Base-by-base conservation (phyloP, 2,888 invertebrate genomes). In the Oscheius sp. region DNA sequence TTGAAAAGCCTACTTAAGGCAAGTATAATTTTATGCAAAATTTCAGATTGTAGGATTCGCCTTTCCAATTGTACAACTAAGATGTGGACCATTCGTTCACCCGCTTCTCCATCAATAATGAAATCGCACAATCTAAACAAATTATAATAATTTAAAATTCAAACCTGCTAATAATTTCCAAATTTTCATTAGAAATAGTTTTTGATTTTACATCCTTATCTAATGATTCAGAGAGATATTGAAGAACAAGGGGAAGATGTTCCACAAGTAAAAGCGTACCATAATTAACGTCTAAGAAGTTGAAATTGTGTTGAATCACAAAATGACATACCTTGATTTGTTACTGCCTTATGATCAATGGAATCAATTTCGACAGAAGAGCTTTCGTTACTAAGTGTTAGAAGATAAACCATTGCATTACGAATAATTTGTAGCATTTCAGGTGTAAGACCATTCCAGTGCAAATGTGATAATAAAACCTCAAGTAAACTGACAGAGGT, bases 221-320 rank as follows among this genome's bases (percentile, higher is more conserved):
- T 8, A 78, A 59, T 33, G 68, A 56, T 9, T 61, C 50, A 8
- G 74, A 51, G 14, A 82, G 68, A 67, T 75, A 81, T n/a, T 70
- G 66, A 24, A 82, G 74, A 2, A 82, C 49, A n/a, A 50, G 68
- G 6, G 50, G 57, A 20, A 80, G 57, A 51, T 78, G 74, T n/a
- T 66, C 62, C 17, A 71, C 61, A n/a, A 80, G 66, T 20, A 83
- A 33, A 8, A 68, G 20, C 1, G 79, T 80, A 49, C 82, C 82
- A 51, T 70, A 74, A 32, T 73, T 78, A 24, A 72, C 56, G 12
- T 56, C 72, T 74, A 22, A 26, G 33, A 49, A 57, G 4, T 20
- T 14, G 14, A 32, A n/a, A 9, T 33, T 45, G 28, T 12, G 26
- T 44, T 17, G 2, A 6, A 14, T 5, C 33, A 2, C 20, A 57